These are phyloP conservation scores for Oligia latruncula DNA, from an alignment of 2,888 invertebrate genomes.

Conservation along the genomic window DNA sequence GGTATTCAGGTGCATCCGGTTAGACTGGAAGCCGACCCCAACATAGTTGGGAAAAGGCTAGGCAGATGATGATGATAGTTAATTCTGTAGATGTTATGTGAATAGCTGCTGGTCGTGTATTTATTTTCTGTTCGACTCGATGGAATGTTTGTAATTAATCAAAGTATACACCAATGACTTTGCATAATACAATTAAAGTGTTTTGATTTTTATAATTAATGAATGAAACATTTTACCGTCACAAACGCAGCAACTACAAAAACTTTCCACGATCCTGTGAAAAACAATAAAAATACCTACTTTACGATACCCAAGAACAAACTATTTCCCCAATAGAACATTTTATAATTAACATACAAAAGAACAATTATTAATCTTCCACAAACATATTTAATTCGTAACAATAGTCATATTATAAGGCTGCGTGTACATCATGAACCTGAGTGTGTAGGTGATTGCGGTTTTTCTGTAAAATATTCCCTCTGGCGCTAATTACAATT, in stretches of 20 bases:
- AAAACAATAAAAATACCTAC: neutral
- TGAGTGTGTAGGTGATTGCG: too few relatives aligned
- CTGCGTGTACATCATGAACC: neutral
- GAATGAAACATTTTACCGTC: neutral
- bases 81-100: neutral
- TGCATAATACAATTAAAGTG: too few relatives aligned
- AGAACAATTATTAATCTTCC: constrained; percentile 19
- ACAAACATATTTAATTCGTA: constrained; percentile 45
- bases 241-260: neutral
- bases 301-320: neutral
- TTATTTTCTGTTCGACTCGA: neutral
- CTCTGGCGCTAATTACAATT: too few relatives aligned
- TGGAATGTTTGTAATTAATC: neutral
- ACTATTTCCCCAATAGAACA: constrained; percentile 6
- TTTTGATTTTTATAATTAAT: neutral
- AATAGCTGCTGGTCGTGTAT: neutral
- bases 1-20: too few relatives aligned
- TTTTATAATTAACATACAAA: constrained; percentile 29
- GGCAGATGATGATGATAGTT: neutral
- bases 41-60: too few relatives aligned
- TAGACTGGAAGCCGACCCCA: too few relatives aligned
- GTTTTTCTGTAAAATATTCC: too few relatives aligned
- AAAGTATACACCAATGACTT: neutral
- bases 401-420: constrained; percentile 30
- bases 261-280: neutral